These are phyloP conservation scores for Diploptera punctata DNA, from an alignment of 2,888 invertebrate species.

Conservation along the genomic window DNA sequence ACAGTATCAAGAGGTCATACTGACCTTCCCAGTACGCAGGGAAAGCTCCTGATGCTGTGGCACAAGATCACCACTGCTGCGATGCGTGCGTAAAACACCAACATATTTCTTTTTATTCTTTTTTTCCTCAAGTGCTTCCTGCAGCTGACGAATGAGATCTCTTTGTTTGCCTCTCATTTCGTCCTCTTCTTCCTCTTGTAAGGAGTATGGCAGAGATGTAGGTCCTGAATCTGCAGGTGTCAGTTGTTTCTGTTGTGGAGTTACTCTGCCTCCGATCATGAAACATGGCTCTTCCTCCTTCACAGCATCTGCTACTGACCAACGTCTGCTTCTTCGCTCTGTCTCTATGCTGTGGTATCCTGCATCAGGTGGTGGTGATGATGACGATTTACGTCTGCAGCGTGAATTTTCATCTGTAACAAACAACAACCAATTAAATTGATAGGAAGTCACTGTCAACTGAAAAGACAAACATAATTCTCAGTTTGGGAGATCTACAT, in stretches of 20 bases:
- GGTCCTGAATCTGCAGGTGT: constrained; percentile 29
- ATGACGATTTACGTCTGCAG: constrained; percentile 35
- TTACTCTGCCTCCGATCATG: constrained; percentile 39
- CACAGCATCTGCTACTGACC: constrained; percentile 37
- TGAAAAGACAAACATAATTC: too few relatives aligned
- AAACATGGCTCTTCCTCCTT: constrained; percentile 22
- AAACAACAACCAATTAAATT: too few relatives aligned
- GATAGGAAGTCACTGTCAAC: too few relatives aligned
- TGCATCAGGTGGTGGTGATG: constrained; percentile 17
- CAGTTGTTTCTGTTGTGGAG: not conserved
- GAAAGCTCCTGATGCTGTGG: not conserved
- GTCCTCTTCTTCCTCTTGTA: constrained; percentile 5
- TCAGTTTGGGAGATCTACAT: too few relatives aligned
- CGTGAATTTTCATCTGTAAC: constrained; percentile 54
- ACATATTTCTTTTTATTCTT: not conserved
- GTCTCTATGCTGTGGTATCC: constrained; percentile 37
- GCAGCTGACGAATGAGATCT: constrained; percentile 32
- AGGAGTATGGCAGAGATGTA: constrained; percentile 31
- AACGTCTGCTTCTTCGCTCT: constrained; percentile 1
- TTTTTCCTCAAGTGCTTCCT: constrained; percentile 32
- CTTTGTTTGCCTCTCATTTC: constrained; percentile 10
- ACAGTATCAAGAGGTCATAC: too few relatives aligned
- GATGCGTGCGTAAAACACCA: constrained; percentile 19
- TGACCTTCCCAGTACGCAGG: not conserved
- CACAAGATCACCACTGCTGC: constrained; percentile 33